Evolutionary conservation across 2,888 invertebrate genomes (phyloP).

Genomic region (Hirtodrosophila confusa): DNA sequence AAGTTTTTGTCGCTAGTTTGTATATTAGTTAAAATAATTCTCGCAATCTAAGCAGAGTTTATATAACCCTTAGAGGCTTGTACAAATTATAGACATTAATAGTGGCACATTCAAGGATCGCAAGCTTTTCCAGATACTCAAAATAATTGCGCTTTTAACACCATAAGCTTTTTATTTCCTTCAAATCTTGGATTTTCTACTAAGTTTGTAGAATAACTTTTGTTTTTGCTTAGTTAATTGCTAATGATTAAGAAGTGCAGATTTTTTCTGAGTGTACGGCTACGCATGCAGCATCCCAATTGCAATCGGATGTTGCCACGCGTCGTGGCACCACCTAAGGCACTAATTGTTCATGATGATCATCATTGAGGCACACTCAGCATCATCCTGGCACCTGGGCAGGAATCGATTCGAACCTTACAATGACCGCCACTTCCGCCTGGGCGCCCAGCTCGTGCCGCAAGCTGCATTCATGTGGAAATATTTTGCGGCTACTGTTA

Average conservation of each 20-base stretch:
- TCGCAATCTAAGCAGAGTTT: too few relatives aligned
- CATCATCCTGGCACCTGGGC: conserved; percentile 24
- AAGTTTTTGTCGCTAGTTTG: too few relatives aligned
- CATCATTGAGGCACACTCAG: conserved; percentile 15
- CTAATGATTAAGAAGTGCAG: background rate
- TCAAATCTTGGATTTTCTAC: too few relatives aligned
- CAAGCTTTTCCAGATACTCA: too few relatives aligned
- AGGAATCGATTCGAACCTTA: conserved; percentile 29
- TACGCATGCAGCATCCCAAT: conserved; percentile 33
- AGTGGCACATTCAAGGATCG: too few relatives aligned
- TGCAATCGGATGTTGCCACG: conserved; percentile 59
- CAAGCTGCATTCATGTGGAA: conserved; percentile 63
- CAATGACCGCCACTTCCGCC: conserved; percentile 58
- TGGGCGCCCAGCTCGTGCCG: conserved; percentile 17
- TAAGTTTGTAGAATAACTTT: background rate
- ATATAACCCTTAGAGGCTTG: too few relatives aligned
- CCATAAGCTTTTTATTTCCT: too few relatives aligned
- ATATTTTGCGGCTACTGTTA: conserved; percentile 56
- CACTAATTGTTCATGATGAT: conserved; percentile 47
- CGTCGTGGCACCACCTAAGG: conserved; percentile 32
- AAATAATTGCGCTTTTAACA: too few relatives aligned
- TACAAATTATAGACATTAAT: too few relatives aligned
- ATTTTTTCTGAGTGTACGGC: background rate
- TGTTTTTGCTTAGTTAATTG: too few relatives aligned
- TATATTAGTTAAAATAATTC: too few relatives aligned